Base-by-base conservation (phyloP, 2,113 vertebrate species). In the Balaenoptera acutorostrata region DNA sequence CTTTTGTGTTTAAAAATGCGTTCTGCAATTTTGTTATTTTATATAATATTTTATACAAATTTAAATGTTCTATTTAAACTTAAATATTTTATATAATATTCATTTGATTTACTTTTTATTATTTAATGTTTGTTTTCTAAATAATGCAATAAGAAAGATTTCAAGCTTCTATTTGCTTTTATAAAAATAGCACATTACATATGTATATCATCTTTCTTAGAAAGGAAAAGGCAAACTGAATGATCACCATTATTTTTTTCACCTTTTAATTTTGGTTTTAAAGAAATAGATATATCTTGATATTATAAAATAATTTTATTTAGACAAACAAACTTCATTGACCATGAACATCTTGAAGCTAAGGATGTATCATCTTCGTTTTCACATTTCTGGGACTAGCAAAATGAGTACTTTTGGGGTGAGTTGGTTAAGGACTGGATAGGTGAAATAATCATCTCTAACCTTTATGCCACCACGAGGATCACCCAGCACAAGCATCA, bases 91-190 rank as follows among this genome's bases (percentile, higher is more conserved):
- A 29, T 63, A 15, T 75, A 74, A 66, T 44, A 86, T 13, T 74
- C 69, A 36, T 64, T n/a, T 75, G 33, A 52, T 93, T 49, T 80
- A 23, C 11, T 39, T 90, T 78, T 66, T 91, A 29, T 57, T 82
- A 88, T 88, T 85, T 93, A 52, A 31, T 64, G n/a, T 91, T 93
- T 90, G 8, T n/a, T 92, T 95, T 87, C 72, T 84, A 23, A 93
- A 61, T 66, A 85, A 63, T 59, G 27, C 87, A 84, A 31, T 92
- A 63, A 88, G 49, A 83, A 46, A 27, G 14, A 2, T 88, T 88
- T 61, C 21, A 84, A 41, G 21, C 81, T 88, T 84, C 4, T 88
- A 14, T 74, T 15, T 95, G 6, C 29, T 59, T 82, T 59, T 68
- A 92, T n/a, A 87, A 84, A 90, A 96, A 57, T 12, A 83, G 15